Conservation (phyloP, 2,113 vertebrate genomes). For the Percina caprodes region DNA sequence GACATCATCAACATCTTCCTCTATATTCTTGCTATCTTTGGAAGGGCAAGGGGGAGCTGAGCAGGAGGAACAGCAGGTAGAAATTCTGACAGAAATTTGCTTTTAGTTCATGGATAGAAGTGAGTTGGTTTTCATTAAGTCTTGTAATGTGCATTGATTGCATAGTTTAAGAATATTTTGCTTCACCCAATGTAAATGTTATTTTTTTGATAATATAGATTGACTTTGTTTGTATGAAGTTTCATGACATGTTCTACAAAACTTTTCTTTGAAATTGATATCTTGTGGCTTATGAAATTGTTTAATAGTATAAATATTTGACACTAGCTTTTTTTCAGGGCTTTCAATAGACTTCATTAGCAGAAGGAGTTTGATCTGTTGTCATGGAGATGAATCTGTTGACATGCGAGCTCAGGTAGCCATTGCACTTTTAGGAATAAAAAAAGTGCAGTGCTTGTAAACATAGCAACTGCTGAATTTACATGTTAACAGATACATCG, state of each 20-base stretch:
- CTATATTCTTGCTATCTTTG: slow-evolving; percentile 75
- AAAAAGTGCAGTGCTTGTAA: slow-evolving; percentile 9
- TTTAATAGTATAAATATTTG: slow-evolving; percentile 3
- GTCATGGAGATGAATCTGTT: neutral
- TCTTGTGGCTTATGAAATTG: neutral
- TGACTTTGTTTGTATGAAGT: slow-evolving; percentile 22
- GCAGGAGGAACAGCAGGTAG: neutral
- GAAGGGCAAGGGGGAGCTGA: slow-evolving; percentile 64
- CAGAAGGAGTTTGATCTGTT: neutral
- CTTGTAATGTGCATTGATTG: slow-evolving; percentile 31
- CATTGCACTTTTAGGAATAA: neutral
- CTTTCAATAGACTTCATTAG: neutral
- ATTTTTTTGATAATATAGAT: slow-evolving; percentile 16
- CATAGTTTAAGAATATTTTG: slow-evolving; percentile 5
- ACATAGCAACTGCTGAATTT: neutral
- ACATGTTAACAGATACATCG: slow-evolving; percentile 6
- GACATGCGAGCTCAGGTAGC: neutral
- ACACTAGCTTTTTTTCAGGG: neutral
- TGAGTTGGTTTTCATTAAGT: slow-evolving; percentile 25
- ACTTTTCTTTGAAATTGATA: slow-evolving; percentile 11
- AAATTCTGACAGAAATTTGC: neutral
- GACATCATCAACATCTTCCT: slow-evolving; percentile 82
- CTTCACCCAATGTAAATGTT: slow-evolving; percentile 34
- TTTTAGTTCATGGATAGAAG: slow-evolving; percentile 11
- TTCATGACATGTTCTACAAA: slow-evolving; percentile 30